A percentile compares a stretch with the other conserved stretches of the same genome.
phyloP scores from a whole-genome alignment of 2,888 invertebrate genomes.

The Eupithecia inturbata region DNA sequence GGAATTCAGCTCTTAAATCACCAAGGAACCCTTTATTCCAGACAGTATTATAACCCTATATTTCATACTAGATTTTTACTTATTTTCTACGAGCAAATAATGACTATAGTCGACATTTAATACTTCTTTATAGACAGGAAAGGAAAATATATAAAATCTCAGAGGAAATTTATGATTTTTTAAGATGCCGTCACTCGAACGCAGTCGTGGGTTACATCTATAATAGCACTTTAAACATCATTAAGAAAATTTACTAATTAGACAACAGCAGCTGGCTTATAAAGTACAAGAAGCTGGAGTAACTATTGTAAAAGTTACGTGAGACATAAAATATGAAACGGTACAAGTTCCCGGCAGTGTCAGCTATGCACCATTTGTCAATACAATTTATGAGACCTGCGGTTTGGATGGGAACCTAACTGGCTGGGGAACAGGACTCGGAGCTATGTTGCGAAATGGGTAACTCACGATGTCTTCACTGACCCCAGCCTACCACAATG shows the following conservation, averaged over 20 bases:
- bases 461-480: slow-evolving; percentile 68
- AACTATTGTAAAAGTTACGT: slow-evolving; percentile 11
- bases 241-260: neutral
- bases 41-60: slow-evolving; percentile 6
- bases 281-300: slow-evolving; percentile 2
- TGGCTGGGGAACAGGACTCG: slow-evolving; percentile 40
- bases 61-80: neutral
- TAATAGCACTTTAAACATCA: neutral
- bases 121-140: neutral
- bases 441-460: slow-evolving; percentile 66
- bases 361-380: slow-evolving; percentile 63
- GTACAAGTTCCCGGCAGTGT: slow-evolving; percentile 29
- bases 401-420: slow-evolving; percentile 57
- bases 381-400: slow-evolving; percentile 66
- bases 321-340: slow-evolving; percentile 22
- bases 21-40: slow-evolving; percentile 18
- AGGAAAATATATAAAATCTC: neutral
- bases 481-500: slow-evolving; percentile 59
- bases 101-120: neutral
- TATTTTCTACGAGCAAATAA: neutral
- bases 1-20: slow-evolving; percentile 32
- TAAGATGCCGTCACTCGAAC: neutral
- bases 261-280: neutral
- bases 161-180: neutral
- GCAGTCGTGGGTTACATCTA: neutral